Conservation (phyloP, 1,140 invertebrate genomes). For the Lerema accius region DNA sequence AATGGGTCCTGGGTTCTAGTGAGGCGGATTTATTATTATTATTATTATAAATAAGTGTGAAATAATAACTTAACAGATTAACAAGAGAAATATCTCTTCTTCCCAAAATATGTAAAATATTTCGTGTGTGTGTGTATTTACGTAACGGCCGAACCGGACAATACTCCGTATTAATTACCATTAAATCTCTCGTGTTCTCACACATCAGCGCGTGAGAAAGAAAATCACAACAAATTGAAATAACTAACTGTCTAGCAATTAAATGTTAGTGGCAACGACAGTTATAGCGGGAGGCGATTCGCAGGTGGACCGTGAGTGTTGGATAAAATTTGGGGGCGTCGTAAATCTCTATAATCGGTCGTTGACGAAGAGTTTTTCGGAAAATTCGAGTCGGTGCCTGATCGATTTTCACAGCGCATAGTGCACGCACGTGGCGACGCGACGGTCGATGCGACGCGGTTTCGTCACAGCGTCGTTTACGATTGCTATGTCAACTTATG, state of each 20-base stretch:
- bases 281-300: slow-evolving; percentile 62
- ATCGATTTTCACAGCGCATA: slow-evolving; percentile 79
- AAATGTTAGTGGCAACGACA: slow-evolving; percentile 67
- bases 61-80: no score
- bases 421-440: slow-evolving; percentile 70
- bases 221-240: slow-evolving; percentile 67
- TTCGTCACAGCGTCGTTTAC: slow-evolving; percentile 51
- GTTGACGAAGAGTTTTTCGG: slow-evolving; percentile 65
- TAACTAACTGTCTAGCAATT: slow-evolving; percentile 73
- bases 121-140: no score
- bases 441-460: slow-evolving; percentile 39
- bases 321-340: slow-evolving; percentile 60
- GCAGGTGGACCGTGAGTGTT: slow-evolving; percentile 74
- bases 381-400: slow-evolving; percentile 56
- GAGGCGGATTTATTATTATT: no score
- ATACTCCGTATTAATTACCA: slow-evolving; percentile 38
- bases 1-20: no score
- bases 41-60: neutral
- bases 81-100: slow-evolving; percentile 11
- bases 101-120: slow-evolving; percentile 11
- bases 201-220: slow-evolving; percentile 72
- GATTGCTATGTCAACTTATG: slow-evolving; percentile 46
- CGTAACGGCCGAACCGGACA: slow-evolving; percentile 52
- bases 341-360: slow-evolving; percentile 73
- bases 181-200: slow-evolving; percentile 58